Percentiles rank a stretch among this genome's conserved stretches.
Conservation (phyloP, 2,113 vertebrate species). For the Lampris megalopsis region DNA sequence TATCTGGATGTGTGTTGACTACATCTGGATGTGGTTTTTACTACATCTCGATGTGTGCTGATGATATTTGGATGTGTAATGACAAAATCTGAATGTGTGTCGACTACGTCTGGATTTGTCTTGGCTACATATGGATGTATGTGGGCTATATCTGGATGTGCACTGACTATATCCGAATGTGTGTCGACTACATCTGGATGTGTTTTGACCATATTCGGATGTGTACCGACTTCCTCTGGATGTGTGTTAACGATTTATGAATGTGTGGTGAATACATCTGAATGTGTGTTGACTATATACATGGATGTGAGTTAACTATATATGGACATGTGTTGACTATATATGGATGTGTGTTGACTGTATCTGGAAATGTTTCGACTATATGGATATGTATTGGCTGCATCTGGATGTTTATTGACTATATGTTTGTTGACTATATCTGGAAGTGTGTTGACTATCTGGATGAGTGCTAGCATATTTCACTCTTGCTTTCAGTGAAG, state of each 20-base stretch:
- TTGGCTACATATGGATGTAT: neutral
- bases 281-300: neutral
- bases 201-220: neutral
- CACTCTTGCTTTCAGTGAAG: slow-evolving; percentile 9
- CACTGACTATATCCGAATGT: neutral
- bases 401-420: slow-evolving; percentile 5
- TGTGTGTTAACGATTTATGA: neutral
- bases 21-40: slow-evolving; percentile 6
- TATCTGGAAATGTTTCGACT: slow-evolving; percentile 5
- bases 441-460: slow-evolving; percentile 3
- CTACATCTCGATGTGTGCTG: neutral
- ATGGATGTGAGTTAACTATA: slow-evolving; percentile 4
- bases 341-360: neutral
- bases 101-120: slow-evolving; percentile 16
- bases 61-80: slow-evolving; percentile 8
- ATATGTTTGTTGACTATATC: neutral
- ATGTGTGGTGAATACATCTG: slow-evolving; percentile 13
- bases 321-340: neutral
- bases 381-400: neutral
- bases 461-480: slow-evolving; percentile 29
- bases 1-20: neutral
- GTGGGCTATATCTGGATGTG: slow-evolving; percentile 19
- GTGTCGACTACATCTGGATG: slow-evolving; percentile 17
- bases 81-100: neutral
- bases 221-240: slow-evolving; percentile 13